These are phyloP conservation scores for Wasmannia auropunctata DNA, from an alignment of 1,140 invertebrate species.

Conservation along the genomic window DNA sequence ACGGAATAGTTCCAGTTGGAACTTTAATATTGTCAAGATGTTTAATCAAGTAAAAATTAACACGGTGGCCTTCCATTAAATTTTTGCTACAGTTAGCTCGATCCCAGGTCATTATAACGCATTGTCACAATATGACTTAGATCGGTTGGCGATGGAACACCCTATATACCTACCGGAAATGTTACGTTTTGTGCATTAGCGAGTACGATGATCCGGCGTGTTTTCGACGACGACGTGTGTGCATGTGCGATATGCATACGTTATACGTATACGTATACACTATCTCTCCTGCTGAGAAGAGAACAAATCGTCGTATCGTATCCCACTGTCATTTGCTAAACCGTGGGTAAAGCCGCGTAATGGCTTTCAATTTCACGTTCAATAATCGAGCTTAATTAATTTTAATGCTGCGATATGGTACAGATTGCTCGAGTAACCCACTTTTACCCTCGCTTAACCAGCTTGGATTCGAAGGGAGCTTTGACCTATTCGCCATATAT, in stretches of 20 bases:
- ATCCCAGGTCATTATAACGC: not conserved
- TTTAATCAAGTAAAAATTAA: not conserved
- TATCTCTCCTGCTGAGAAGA: slow-evolving; percentile 11
- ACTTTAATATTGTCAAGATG: not conserved
- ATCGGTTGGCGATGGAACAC: not conserved
- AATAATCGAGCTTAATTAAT: slow-evolving; percentile 51
- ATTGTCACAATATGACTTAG: not conserved
- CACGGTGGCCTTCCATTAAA: not conserved
- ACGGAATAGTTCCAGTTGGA: not conserved
- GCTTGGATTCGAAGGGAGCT: not conserved
- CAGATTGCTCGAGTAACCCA: slow-evolving; percentile 46
- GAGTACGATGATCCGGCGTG: slow-evolving; percentile 1
- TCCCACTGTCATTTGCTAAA: slow-evolving; percentile 55
- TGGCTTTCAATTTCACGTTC: slow-evolving; percentile 40
- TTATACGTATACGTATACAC: not conserved
- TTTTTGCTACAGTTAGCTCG: not conserved
- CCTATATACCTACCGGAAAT: slow-evolving; percentile 24
- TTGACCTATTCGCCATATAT: not conserved
- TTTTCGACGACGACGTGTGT: not conserved
- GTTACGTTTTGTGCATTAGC: slow-evolving; percentile 32
- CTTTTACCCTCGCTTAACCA: slow-evolving; percentile 26
- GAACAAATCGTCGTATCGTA: slow-evolving; percentile 30
- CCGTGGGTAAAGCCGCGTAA: slow-evolving; percentile 36
- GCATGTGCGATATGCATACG: not conserved
- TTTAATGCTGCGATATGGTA: slow-evolving; percentile 25